Evolutionary conservation across 1,140 invertebrate species (phyloP).

Genomic region (Neotoxoptera formosana): DNA sequence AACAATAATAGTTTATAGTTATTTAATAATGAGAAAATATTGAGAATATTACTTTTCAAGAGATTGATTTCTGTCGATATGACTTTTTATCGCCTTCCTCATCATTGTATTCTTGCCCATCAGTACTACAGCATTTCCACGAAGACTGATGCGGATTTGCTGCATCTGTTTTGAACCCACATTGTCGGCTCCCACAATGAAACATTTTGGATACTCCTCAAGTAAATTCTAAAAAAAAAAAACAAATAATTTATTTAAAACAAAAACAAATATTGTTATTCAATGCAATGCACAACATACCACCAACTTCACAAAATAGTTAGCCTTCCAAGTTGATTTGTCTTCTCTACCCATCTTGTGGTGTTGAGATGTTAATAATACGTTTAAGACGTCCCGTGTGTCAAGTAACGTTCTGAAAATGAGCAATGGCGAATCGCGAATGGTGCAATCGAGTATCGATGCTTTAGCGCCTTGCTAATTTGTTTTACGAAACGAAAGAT

Average conservation of each 20-base stretch:
- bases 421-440: no score
- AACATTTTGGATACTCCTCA: conserved; percentile 98
- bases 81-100: conserved; percentile 97
- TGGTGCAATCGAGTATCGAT: no score
- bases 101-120: conserved; percentile 99
- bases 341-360: conserved; percentile 99
- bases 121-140: conserved; percentile 89
- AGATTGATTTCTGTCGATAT: conserved; percentile 92
- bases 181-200: conserved; percentile 99
- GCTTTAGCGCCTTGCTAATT: no score
- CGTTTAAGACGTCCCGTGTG: no score
- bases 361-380: conserved; percentile 76
- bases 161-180: conserved; percentile 99
- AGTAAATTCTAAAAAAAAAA: conserved; percentile 89
- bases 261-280: conserved; percentile 8
- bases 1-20: not conserved
- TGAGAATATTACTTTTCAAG: conserved; percentile 89
- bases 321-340: conserved; percentile 97
- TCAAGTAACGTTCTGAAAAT: no score
- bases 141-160: conserved; percentile 93
- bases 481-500: no score
- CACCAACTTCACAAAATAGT: conserved; percentile 96
- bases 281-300: conserved; percentile 74
- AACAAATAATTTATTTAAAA: conserved; percentile 60
- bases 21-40: not conserved